Percentiles rank a stretch among this genome's conserved stretches.
Evolutionary conservation across 2,113 vertebrate genomes (phyloP).

Genomic region (Corynorhinus townsendii): DNA sequence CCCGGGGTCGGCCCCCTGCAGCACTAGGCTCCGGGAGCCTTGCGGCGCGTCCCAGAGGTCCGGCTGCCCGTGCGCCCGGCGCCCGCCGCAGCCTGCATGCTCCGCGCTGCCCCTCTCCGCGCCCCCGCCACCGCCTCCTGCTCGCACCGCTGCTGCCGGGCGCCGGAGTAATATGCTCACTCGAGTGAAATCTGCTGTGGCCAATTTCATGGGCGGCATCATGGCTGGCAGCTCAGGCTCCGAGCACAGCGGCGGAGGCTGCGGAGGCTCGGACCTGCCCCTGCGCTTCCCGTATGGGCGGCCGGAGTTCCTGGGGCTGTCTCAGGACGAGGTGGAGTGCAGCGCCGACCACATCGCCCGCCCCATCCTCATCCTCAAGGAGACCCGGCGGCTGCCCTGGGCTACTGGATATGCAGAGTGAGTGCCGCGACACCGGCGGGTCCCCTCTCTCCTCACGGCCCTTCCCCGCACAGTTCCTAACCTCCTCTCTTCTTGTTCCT

Average conservation of each 20-base stretch:
- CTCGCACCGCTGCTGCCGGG: conserved; percentile 56
- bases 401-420: conserved; percentile 96
- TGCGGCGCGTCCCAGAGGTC: conserved; percentile 27
- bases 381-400: conserved; percentile 91
- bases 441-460: background rate
- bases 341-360: conserved; percentile 93
- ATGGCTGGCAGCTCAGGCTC: conserved; percentile 87
- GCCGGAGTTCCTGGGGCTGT: conserved; percentile 94
- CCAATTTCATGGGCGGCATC: conserved; percentile 94
- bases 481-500: background rate
- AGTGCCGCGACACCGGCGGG: conserved; percentile 77
- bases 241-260: conserved; percentile 81
- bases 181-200: conserved; percentile 93
- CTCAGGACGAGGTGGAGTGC: conserved; percentile 93
- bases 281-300: conserved; percentile 90
- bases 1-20: conserved; percentile 56
- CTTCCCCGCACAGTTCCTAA: conserved; percentile 4
- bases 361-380: conserved; percentile 94
- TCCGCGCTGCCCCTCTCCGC: conserved; percentile 32
- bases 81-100: conserved; percentile 65
- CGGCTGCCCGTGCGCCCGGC: conserved; percentile 12
- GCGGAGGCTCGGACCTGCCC: conserved; percentile 85
- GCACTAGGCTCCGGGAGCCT: conserved; percentile 36
- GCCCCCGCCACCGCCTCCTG: conserved; percentile 33
- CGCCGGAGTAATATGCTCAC: conserved; percentile 88